Conservation (phyloP, 1,140 invertebrate species). For the Lepidurus apus region DNA sequence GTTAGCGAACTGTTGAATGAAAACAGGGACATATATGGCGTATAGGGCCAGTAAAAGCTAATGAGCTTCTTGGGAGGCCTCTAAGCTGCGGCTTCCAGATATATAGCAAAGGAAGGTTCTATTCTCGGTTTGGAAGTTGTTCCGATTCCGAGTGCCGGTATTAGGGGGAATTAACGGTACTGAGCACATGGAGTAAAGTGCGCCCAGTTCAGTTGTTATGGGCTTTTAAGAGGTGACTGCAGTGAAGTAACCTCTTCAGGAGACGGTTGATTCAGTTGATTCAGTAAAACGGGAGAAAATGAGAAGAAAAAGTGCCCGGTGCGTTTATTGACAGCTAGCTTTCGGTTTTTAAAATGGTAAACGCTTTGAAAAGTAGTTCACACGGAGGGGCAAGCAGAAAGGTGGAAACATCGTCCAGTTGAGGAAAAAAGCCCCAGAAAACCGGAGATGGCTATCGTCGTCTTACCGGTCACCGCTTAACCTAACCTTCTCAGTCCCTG, state of each 20-base stretch:
- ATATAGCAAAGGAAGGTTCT: neutral
- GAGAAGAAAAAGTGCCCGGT: neutral
- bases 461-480: neutral
- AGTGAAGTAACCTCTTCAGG: too few species aligned
- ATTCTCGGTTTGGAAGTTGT: neutral
- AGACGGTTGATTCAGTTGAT: too few species aligned
- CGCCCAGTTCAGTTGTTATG: too few species aligned
- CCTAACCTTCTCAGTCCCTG: constrained; percentile 17
- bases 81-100: neutral
- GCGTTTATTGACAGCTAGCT: neutral
- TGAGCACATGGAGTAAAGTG: too few species aligned
- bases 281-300: neutral
- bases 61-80: constrained; percentile 17
- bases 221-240: neutral
- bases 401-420: neutral
- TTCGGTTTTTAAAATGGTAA: neutral
- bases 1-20: constrained; percentile 18
- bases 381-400: neutral
- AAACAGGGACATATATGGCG: neutral
- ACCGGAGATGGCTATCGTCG: constrained; percentile 1
- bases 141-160: neutral
- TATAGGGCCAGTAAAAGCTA: neutral
- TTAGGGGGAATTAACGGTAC: too few species aligned
- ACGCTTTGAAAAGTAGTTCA: constrained; percentile 11
- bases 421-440: neutral